Evolutionary conservation across 1,140 invertebrate genomes (phyloP).

Genomic region (Proctacanthus coquilletti): DNA sequence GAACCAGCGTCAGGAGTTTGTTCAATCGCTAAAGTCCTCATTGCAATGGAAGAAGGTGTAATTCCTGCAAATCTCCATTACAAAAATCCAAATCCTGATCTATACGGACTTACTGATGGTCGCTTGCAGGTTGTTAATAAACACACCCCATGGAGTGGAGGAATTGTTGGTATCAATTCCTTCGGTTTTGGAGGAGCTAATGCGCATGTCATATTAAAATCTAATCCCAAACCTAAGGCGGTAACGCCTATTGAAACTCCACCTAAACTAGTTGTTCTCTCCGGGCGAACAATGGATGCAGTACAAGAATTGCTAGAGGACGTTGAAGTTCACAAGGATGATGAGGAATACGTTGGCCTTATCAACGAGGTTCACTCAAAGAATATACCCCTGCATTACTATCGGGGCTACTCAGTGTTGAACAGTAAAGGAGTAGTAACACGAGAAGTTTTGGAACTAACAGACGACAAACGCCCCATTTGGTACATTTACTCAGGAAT

Average conservation of each 20-base stretch:
- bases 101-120: slow-evolving; percentile 74
- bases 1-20: slow-evolving; percentile 87
- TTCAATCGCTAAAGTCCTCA: slow-evolving; percentile 76
- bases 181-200: slow-evolving; percentile 98
- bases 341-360: slow-evolving; percentile 63
- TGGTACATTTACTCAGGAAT: slow-evolving; percentile 95
- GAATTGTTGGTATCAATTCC: slow-evolving; percentile 77
- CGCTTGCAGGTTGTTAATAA: slow-evolving; percentile 72
- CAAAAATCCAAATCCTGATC: slow-evolving; percentile 70
- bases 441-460: slow-evolving; percentile 27
- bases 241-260: slow-evolving; percentile 34
- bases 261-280: slow-evolving; percentile 60
- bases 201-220: slow-evolving; percentile 74
- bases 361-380: slow-evolving; percentile 56
- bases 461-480: slow-evolving; percentile 53
- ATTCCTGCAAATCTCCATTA: slow-evolving; percentile 89
- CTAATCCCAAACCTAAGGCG: slow-evolving; percentile 55
- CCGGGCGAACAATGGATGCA: slow-evolving; percentile 72
- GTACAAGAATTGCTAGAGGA: slow-evolving; percentile 52
- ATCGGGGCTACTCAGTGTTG: slow-evolving; percentile 62
- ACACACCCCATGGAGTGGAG: slow-evolving; percentile 66
- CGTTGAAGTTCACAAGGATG: slow-evolving; percentile 37
- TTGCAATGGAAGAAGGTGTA: slow-evolving; percentile 74
- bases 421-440: slow-evolving; percentile 28
- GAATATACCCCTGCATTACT: slow-evolving; percentile 51